Evolutionary conservation across 2,797 vertebrate genomes (phyloP), one percentile per base, ranked within the genome.

Genomic region (Diceros bicornis): DNA sequence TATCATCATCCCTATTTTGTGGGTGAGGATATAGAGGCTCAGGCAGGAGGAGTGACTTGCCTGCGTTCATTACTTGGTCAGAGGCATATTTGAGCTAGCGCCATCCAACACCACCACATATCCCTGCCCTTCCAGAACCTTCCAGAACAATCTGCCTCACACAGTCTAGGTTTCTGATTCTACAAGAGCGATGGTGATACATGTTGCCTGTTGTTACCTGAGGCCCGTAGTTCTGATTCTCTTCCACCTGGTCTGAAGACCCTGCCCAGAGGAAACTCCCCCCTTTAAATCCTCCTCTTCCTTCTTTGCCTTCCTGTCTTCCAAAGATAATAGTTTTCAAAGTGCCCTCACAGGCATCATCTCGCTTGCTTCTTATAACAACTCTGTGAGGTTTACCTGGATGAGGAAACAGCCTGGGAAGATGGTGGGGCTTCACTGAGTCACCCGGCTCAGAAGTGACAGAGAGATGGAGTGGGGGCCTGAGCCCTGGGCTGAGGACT

Each of bases 401-500:
- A 37, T 37, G 32, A 75, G 59, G 72, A 66, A 62, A 17, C 13
- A 37, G 68, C 21, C 55, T 17, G 14, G 34, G 66, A 21, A 57
- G 34, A 14, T 50, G 13, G 3, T 52, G 21, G 78, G 62, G 29
- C 55, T 57, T 57, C n/a, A 0, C 17, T 0, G 17, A 74, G 44
- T 62, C 52, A 16, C 41, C 11, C 1, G 14, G 79, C 85, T 79
- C 2, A 4, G 44, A 44, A 34, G 25, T 4, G 13, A 71, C 16
- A 0, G 11, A 21, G 34, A 27, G 71, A 29, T 3, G 0, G 41
- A 41, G 8, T 8, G 59, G 84, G n/a, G 14, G 18, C n/a, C 71
- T 4, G 21, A 32, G 64, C 16, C 37, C 41, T 0, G 0, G 37
- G 23, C 75, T 78, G 25, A 4, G 20, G 34, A 12, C 16, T 27